Percentiles rank a stretch among this genome's conserved stretches.
Evolutionary conservation across 1,140 invertebrate species (phyloP).

Genomic region (Pseudomyrmex cubaensis): DNA sequence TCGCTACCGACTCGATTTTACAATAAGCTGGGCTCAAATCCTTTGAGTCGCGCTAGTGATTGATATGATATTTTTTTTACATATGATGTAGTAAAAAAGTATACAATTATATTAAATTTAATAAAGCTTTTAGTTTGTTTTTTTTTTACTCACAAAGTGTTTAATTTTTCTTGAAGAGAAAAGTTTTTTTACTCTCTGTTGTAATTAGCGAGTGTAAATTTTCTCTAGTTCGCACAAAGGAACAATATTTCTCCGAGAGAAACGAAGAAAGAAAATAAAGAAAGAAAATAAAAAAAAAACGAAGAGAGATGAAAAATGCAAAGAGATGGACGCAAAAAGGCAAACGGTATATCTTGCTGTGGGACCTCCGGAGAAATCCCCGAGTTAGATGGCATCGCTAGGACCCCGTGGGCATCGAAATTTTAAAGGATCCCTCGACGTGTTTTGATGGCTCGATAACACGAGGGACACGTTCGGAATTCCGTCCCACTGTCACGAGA

Average conservation of each 20-base stretch:
- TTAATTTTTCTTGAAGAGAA: too few relatives aligned
- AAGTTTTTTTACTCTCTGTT: too few relatives aligned
- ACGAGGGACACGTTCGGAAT: constrained; percentile 57
- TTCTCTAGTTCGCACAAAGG: not conserved
- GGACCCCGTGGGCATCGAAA: constrained; percentile 39
- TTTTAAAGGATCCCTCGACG: constrained; percentile 56
- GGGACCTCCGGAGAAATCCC: constrained; percentile 4
- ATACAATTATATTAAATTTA: too few relatives aligned
- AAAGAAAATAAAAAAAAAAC: not conserved
- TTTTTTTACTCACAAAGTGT: too few relatives aligned
- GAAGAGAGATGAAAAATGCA: not conserved
- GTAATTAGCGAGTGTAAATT: too few relatives aligned
- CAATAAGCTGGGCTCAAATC: not conserved
- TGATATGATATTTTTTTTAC: not conserved
- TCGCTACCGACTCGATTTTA: constrained; percentile 11
- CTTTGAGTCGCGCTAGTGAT: not conserved
- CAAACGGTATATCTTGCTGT: constrained; percentile 56
- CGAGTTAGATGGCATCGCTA: constrained; percentile 65
- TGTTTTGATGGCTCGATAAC: constrained; percentile 67
- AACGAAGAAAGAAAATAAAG: not conserved
- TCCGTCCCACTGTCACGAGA: constrained; percentile 59
- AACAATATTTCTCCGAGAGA: constrained; percentile 53
- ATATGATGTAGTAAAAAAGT: not conserved
- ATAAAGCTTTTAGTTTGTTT: too few relatives aligned
- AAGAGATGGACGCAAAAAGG: constrained; percentile 54